Evolutionary conservation across 2,113 vertebrate genomes (phyloP), one percentile per base, ranked within the genome.

Genomic region (Lethenteron reissneri): DNA sequence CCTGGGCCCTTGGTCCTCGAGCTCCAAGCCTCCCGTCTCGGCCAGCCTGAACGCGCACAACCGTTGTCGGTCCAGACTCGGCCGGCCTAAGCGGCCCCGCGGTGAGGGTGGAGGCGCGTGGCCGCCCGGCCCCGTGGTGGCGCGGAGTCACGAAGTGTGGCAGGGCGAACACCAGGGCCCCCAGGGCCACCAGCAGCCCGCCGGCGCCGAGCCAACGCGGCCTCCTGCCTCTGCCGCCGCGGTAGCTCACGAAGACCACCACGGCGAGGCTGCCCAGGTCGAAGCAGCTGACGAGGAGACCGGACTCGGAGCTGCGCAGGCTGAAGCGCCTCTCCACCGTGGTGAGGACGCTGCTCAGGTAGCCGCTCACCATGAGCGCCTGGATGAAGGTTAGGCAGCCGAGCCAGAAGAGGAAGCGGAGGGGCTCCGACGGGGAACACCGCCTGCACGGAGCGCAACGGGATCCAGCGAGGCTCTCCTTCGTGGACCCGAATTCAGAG

Each of bases 321-420:
- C 64, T 21, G 11, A 68, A 68, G 10, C 64, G 64, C 11, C 25
- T 68, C 64, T 68, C 64, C 64, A 68, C 64, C n/a, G 64, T 68
- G 64, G 64, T 68, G 64, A 68, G n/a, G 64, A 68, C 64, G 64
- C 64, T 68, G 64, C 64, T 68, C 64, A 68, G 64, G 64, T 68
- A 68, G 9, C 64, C 64, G 64, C 64, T 17, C n/a, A 68, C 64
- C 64, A 68, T 68, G 8, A 68, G 64, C 8, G 64, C 64, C 64
- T 68, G 64, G 64, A 11, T 68, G 11, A 68, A 68, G 64, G 64
- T 68, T 21, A 68, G n/a, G 64, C 64, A 68, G 64, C 64, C 11
- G 64, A 68, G 64, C 64, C 64, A 68, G 8, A 68, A 25, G n/a
- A 68, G 25, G 64, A 68, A 68, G 64, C 64, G 25, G 9, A 10